Conservation (phyloP, 35 echinoderm and acorn worm genomes). For the Apostichopus japonicus region DNA sequence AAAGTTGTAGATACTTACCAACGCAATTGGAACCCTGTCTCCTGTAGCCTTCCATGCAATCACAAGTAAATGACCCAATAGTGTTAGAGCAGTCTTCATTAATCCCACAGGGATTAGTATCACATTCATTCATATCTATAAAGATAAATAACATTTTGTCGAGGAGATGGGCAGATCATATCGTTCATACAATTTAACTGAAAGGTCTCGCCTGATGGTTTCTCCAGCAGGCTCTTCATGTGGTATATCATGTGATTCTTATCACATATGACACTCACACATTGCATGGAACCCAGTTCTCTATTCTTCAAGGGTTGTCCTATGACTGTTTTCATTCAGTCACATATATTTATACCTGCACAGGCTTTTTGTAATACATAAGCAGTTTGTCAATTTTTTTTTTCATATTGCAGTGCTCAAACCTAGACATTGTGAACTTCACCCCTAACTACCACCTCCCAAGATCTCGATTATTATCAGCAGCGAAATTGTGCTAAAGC, state of each 20-base stretch:
- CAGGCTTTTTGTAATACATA: no score
- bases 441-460: no score
- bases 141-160: no score
- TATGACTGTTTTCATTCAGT: no score
- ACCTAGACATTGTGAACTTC: no score
- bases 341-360: no score
- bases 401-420: no score
- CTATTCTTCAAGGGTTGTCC: background rate
- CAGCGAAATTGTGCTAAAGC: no score
- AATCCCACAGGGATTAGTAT: background rate
- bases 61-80: background rate
- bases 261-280: background rate
- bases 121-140: slow-evolving; percentile 15
- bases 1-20: background rate
- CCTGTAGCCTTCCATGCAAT: background rate
- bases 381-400: no score
- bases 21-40: background rate
- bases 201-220: background rate
- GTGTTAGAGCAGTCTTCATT: slow-evolving; percentile 12
- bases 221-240: background rate
- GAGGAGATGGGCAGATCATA: no score
- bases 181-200: no score
- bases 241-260: background rate
- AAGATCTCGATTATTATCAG: no score
- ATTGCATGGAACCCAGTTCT: background rate